Evolutionary conservation across 2,797 vertebrate species (phyloP), one percentile per base, ranked within the genome.

Genomic region (Enteromius mattozi): DNA sequence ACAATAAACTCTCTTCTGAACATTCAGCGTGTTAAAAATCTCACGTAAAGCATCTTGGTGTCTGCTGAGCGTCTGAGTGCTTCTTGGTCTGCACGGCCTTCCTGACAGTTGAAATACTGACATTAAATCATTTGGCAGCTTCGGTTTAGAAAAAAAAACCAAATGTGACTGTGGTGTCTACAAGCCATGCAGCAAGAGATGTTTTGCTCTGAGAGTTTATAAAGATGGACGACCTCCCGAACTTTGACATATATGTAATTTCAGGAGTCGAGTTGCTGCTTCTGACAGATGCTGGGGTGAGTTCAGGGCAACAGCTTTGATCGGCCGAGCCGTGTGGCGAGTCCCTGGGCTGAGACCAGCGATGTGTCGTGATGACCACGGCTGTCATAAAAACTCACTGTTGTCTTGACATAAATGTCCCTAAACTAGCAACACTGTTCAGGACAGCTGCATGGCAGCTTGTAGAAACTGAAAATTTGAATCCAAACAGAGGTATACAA

Each of bases 321-420:
- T 92, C 93, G 93, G 85, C 92, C 94, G 94, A 95, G 94, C 94
- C 94, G 92, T 92, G 95, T 90, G 93, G 94, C 93, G 63, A 95
- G 94, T 75, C 33, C 30, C 82, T 51, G 82, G 51, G n/a, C 80
- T 75, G 74, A 88, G 78, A 87, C 56, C 30, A 68, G 71, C 68
- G 54, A 63, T 56, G 72, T 74, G 70, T 45, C 17, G 14, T 80
- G 33, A 59, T 65, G 74, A 79, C 37, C 79, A 54, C 35, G 78
- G 82, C 68, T 40, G 66, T 85, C 83, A 78, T 78, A 69, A 76
- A 80, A 71, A 61, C 83, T 82, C 68, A 65, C 68, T 54, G 68
- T 56, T 82, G 35, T 59, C 61, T 82, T 78, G 47, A 78, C 40
- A 69, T 27, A 12, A 82, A 61, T 35, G 37, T 69, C 33, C 75